Evolutionary conservation across 2,113 vertebrate genomes (phyloP).

Genomic region (Ophiodon elongatus): DNA sequence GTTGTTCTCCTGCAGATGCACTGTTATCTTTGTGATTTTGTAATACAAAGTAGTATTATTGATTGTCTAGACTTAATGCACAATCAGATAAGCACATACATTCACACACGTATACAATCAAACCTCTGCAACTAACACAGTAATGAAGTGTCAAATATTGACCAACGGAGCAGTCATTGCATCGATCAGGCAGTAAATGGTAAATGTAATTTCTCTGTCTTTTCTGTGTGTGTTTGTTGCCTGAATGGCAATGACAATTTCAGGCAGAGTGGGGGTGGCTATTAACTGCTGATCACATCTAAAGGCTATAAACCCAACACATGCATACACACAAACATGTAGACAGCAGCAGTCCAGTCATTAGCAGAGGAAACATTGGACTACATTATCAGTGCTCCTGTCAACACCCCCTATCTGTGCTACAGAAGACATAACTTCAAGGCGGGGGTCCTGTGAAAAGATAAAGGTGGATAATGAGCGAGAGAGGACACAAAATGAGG

Average conservation of each 20-base stretch:
- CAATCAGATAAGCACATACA: slow-evolving; percentile 27
- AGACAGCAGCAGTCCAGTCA: slow-evolving; percentile 32
- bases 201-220: slow-evolving; percentile 48
- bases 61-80: slow-evolving; percentile 2
- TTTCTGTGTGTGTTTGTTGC: slow-evolving; percentile 18
- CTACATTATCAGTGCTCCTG: slow-evolving; percentile 54
- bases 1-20: not conserved
- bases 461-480: slow-evolving; percentile 28
- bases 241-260: slow-evolving; percentile 30
- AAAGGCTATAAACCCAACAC: slow-evolving; percentile 31
- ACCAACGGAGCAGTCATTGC: slow-evolving; percentile 45
- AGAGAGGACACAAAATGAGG: not conserved
- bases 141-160: slow-evolving; percentile 66
- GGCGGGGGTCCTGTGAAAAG: not conserved
- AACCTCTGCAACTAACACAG: slow-evolving; percentile 26
- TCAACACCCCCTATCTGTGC: slow-evolving; percentile 36
- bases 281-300: slow-evolving; percentile 50
- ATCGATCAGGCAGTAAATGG: slow-evolving; percentile 50
- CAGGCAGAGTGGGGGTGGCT: slow-evolving; percentile 19
- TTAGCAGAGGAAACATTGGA: slow-evolving; percentile 53
- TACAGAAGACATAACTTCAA: slow-evolving; percentile 34
- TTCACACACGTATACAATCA: slow-evolving; percentile 26
- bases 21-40: not conserved
- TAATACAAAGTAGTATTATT: not conserved
- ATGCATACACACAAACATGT: not conserved